Evolutionary conservation across 2,797 vertebrate genomes (phyloP).

Genomic region (Tangara arthus): DNA sequence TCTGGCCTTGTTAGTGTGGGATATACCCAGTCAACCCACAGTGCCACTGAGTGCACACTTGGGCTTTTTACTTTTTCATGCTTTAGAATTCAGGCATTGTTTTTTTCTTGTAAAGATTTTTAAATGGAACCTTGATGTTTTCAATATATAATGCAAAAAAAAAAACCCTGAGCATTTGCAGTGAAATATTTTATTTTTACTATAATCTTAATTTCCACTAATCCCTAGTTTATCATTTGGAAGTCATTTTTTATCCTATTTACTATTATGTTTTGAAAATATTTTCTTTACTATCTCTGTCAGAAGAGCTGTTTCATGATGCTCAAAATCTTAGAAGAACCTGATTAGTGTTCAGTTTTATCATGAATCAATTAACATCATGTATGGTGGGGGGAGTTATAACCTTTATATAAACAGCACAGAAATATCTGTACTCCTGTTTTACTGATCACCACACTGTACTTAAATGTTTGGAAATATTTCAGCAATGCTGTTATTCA

Average conservation of each 20-base stretch:
- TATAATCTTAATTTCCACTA: background rate
- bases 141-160: background rate
- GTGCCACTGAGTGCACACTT: background rate
- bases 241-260: background rate
- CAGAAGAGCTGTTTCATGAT: background rate
- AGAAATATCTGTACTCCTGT: background rate
- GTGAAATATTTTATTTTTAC: background rate
- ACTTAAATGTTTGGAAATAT: background rate
- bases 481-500: background rate
- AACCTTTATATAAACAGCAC: background rate
- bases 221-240: background rate
- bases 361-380: background rate
- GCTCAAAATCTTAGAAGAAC: background rate
- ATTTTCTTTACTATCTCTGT: background rate
- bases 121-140: background rate
- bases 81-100: background rate
- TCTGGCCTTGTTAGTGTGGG: background rate
- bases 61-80: background rate
- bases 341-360: background rate
- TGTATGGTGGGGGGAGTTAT: background rate
- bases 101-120: background rate
- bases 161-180: background rate
- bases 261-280: background rate
- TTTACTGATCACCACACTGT: background rate
- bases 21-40: background rate